Conservation (phyloP, 1,140 invertebrate genomes). For the Lepidotrigona ventralis region DNA sequence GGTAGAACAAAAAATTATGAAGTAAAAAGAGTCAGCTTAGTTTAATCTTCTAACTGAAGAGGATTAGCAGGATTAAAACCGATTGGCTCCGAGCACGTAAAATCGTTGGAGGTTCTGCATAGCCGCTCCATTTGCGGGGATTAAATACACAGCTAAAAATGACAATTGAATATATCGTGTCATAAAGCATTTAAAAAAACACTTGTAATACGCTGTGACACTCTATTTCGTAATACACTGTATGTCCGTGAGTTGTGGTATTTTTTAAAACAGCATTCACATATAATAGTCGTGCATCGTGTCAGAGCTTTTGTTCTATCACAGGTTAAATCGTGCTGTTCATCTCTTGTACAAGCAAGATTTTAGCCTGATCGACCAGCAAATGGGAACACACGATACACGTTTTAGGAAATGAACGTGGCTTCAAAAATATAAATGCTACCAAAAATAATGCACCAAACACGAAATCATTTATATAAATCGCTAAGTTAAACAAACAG, state of each 20-base stretch:
- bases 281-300: constrained; percentile 67
- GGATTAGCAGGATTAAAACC: constrained; percentile 11
- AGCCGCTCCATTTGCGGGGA: constrained; percentile 5
- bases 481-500: background rate
- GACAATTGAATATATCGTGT: constrained; percentile 15
- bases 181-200: constrained; percentile 19
- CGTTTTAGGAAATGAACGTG: background rate
- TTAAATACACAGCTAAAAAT: constrained; percentile 34
- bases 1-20: constrained; percentile 14
- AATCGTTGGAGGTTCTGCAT: constrained; percentile 23
- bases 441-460: background rate
- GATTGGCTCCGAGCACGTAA: background rate
- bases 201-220: constrained; percentile 10
- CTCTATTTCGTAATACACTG: constrained; percentile 2
- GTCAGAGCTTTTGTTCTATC: constrained; percentile 52
- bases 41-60: background rate
- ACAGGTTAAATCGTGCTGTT: constrained; percentile 56
- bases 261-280: constrained; percentile 60
- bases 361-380: constrained; percentile 51
- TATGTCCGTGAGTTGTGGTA: constrained; percentile 57
- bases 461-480: background rate
- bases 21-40: background rate
- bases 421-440: background rate
- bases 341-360: constrained; percentile 49
- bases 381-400: background rate